Conservation (phyloP, 2,797 vertebrate genomes). For the Sebastes ruberrimus region DNA sequence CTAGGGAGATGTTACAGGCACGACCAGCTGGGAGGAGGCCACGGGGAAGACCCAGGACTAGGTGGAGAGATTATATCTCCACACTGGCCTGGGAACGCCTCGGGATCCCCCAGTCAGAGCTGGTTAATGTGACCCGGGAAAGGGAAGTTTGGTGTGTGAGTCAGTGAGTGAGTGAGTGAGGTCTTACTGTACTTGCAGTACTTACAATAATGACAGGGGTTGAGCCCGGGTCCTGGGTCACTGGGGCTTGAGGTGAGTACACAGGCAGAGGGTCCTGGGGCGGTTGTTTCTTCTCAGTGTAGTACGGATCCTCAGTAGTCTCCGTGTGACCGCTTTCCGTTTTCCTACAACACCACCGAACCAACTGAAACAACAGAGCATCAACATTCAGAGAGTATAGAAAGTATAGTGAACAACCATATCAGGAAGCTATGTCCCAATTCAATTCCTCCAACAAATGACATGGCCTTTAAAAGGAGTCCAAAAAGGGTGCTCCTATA, state of each 20-base stretch:
- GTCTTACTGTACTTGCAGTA: not conserved
- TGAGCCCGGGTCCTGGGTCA: not conserved
- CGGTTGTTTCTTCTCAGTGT: not conserved
- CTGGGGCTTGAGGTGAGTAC: conserved; percentile 18
- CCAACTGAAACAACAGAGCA: conserved; percentile 42
- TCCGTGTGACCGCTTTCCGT: not conserved
- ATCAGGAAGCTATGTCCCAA: not conserved
- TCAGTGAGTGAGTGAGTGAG: no score
- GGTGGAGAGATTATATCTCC: no score
- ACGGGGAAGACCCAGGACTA: no score
- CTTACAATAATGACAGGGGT: conserved; percentile 43
- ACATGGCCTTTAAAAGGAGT: not conserved
- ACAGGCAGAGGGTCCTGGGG: conserved; percentile 6
- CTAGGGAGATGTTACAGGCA: no score
- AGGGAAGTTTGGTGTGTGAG: no score
- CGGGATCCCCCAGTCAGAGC: no score
- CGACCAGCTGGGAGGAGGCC: no score
- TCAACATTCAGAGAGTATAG: not conserved
- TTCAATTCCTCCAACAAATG: not conserved
- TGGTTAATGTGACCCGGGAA: no score
- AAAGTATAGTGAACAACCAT: not conserved
- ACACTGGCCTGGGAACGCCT: no score
- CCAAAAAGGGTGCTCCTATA: not conserved
- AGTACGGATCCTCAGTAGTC: not conserved
- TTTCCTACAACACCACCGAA: conserved; percentile 54